Base-by-base conservation (phyloP, 2,113 vertebrate species). In the Gymnogyps californianus region DNA sequence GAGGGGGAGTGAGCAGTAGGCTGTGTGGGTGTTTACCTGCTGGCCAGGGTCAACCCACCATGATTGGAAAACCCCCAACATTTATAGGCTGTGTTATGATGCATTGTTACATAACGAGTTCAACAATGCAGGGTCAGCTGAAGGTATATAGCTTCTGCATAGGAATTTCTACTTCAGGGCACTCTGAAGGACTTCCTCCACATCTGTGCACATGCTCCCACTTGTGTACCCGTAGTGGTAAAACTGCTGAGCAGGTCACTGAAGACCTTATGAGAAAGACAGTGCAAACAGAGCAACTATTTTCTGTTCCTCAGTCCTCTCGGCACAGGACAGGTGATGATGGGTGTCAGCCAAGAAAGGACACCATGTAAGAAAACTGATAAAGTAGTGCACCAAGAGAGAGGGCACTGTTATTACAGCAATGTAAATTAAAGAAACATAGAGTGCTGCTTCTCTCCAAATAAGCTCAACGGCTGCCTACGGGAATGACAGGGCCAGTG, bases 281-380 rank as follows among this genome's bases (percentile, higher is more conserved):
- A 15, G 16, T 0, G 20, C 10, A 16, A 54, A 26, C 26, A 28
- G 7, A 59, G 11, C 28, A 18, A 31, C 16, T 1, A 7, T 21
- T 40, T 7, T 28, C 13, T 32, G n/a, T 2, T 75, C 20, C 25
- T 25, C 24, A 13, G 10, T 22, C 18, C 38, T 36, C 34, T 49
- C 0, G 0, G 28, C 34, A 24, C 0, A 5, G 47, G n/a, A 15
- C 10, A 29, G 8, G 13, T 2, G 13, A 10, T 8, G 22, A 17
- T 0, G 8, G 9, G 6, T 0, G 18, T 9, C 42, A n/a, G 20
- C 4, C 18, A 20, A 13, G 34, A 26, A 15, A 20, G 9, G 13
- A 3, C 18, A 28, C 28, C 15, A 5, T 0, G 0, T 13, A 28
- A 20, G 24, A 26, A 12, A 49, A 31, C 42, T 5, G 31, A 17